Percentiles rank a stretch among this genome's conserved stretches.
phyloP scores from a whole-genome alignment of 2,888 invertebrate species.

The Dicyrtomina minuta region DNA sequence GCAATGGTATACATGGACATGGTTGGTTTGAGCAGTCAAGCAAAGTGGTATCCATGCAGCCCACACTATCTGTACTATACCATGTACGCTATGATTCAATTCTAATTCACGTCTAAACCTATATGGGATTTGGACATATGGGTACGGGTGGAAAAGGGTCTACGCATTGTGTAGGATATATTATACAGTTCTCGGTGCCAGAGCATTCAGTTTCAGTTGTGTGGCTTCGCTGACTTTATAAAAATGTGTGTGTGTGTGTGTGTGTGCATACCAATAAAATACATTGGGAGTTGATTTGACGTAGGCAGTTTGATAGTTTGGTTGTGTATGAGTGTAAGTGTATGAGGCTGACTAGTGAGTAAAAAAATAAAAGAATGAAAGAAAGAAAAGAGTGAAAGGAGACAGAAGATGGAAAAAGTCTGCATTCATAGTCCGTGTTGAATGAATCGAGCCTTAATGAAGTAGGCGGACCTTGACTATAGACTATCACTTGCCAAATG shows the following conservation, averaged over 20 bases:
- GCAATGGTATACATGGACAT: neutral
- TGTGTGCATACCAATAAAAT: too few species aligned
- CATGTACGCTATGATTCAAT: neutral
- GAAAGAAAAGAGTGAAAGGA: constrained; percentile 27
- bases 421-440: constrained; percentile 27
- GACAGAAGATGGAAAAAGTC: constrained; percentile 26
- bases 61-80: constrained; percentile 2
- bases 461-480: constrained; percentile 42
- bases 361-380: constrained; percentile 24
- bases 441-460: constrained; percentile 49
- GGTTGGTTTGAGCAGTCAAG: constrained; percentile 20
- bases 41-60: constrained; percentile 19
- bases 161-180: too few species aligned
- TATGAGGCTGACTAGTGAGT: constrained; percentile 14
- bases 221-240: too few species aligned
- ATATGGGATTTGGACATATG: too few species aligned
- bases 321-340: constrained; percentile 2
- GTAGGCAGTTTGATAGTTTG: constrained; percentile 7
- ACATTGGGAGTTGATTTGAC: too few species aligned
- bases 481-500: constrained; percentile 49
- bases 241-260: too few species aligned
- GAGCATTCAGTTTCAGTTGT: too few species aligned
- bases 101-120: neutral
- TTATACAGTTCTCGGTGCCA: too few species aligned
- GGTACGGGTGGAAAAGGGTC: too few species aligned